Base-by-base conservation (phyloP, 2,797 vertebrate species). In the Cyprinodon diabolis region DNA sequence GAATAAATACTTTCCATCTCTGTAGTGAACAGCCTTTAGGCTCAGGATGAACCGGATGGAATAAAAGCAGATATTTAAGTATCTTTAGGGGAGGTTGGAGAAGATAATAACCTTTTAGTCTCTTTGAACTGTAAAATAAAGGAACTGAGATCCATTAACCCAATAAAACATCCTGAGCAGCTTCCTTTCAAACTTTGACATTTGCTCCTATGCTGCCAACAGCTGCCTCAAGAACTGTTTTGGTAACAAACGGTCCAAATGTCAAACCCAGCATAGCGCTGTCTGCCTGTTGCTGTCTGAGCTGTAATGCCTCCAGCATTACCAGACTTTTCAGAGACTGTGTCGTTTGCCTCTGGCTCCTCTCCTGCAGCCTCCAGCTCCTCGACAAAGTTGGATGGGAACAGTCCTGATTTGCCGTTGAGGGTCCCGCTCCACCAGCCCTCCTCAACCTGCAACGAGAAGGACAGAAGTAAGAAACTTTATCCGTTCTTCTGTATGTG, bases 301-400 rank as follows among this genome's bases (percentile, higher is more conserved):
- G 5, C 43, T 66, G 45, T 45, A 68, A 19, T 25, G 14, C 37
- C 12, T 68, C 62, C 43, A 65, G 2, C 62, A 10, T 75, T 81
- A 98, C 97, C 97, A 78, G 94, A 72, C 35, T 97, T 97, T 0
- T 97, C 96, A 73, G 91, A 93, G 23, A 87, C 71, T 6, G 86
- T 9, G 1, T 97, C 96, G 54, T 89, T 94, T 69, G 88, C 65
- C 76, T 98, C 97, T 17, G 79, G 92, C 10, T 97, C 96, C 68
- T 98, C 97, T 0, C 75, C 83, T 1, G 76, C n/a, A 2, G 81
- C 17, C 0, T 98, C 97, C 66, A 97, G 21, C 84, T 99, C 97
- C 94, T 98, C 98, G 63, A 98, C 97, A 69, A 98, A 99, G 92
- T 99, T 98, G 52, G 97, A 99, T 45, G 97, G 97, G 77, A 99